Conservation (phyloP, 1,140 invertebrate genomes). For the Samia ricini region DNA sequence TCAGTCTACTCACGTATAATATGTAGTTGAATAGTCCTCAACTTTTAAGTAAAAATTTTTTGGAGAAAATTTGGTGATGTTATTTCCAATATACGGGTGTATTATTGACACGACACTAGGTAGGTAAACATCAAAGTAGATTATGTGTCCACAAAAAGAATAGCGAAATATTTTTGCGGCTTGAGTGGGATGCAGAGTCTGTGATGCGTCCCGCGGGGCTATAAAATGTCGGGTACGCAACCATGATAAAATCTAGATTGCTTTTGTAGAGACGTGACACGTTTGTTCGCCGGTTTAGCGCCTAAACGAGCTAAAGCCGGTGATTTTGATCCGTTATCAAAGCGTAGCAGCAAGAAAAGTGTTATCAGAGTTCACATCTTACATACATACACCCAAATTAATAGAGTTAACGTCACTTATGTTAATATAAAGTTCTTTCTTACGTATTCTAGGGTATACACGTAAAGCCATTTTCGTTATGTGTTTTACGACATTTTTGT, state of each 20-base stretch:
- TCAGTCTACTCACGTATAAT: too few species aligned
- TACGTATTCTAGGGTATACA: not conserved
- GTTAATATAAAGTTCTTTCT: not conserved
- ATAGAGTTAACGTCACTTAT: not conserved
- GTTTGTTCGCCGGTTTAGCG: constrained; percentile 17
- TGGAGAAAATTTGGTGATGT: too few species aligned
- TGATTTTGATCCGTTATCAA: constrained; percentile 5
- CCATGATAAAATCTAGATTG: constrained; percentile 40
- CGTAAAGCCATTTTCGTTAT: not conserved
- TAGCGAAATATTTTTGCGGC: constrained; percentile 18
- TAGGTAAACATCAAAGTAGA: constrained; percentile 3
- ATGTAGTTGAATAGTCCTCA: too few species aligned
- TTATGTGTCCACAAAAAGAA: constrained; percentile 15
- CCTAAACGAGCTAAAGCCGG: not conserved
- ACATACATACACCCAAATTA: not conserved
- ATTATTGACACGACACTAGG: not conserved
- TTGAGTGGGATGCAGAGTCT: constrained; percentile 17
- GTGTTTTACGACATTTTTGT: not conserved
- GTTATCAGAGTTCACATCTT: not conserved
- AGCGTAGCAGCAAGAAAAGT: not conserved
- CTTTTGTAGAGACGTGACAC: constrained; percentile 30
- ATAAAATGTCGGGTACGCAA: constrained; percentile 27
- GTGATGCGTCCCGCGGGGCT: constrained; percentile 22
- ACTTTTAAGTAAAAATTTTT: too few species aligned
- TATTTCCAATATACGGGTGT: not conserved